Evolutionary conservation across 2,888 invertebrate species (phyloP).

Genomic region (Plusia festucae): DNA sequence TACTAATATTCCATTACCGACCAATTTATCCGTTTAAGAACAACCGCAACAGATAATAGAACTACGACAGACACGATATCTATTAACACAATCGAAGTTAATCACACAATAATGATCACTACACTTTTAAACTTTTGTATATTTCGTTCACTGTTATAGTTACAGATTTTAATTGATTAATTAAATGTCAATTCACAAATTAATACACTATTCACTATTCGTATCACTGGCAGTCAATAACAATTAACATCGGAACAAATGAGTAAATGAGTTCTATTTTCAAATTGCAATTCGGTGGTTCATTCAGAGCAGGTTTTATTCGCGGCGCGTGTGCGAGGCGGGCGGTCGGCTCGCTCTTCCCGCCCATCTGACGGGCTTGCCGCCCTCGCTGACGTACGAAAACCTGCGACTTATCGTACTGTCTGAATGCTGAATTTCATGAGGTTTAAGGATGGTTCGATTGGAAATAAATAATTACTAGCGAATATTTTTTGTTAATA

Average conservation of each 20-base stretch:
- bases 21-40: conserved; percentile 34
- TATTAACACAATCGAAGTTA: background rate
- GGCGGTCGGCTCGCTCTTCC: conserved; percentile 73
- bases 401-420: conserved; percentile 51
- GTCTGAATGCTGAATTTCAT: conserved; percentile 40
- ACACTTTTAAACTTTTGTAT: background rate
- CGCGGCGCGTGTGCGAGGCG: conserved; percentile 63
- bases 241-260: conserved; percentile 19
- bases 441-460: conserved; percentile 31
- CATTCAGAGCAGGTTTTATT: conserved; percentile 42
- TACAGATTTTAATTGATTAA: conserved; percentile 14
- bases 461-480: no score
- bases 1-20: conserved; percentile 45
- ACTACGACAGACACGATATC: conserved; percentile 3
- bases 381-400: conserved; percentile 59
- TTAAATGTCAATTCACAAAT: conserved; percentile 13
- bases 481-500: no score
- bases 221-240: conserved; percentile 38
- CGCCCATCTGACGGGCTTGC: conserved; percentile 79
- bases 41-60: conserved; percentile 32
- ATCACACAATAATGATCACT: background rate
- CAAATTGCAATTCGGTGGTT: conserved; percentile 48
- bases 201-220: conserved; percentile 28
- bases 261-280: conserved; percentile 41
- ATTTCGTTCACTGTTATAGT: conserved; percentile 15